Conservation (phyloP, 2,888 invertebrate species). For the Eilema griseolum region DNA sequence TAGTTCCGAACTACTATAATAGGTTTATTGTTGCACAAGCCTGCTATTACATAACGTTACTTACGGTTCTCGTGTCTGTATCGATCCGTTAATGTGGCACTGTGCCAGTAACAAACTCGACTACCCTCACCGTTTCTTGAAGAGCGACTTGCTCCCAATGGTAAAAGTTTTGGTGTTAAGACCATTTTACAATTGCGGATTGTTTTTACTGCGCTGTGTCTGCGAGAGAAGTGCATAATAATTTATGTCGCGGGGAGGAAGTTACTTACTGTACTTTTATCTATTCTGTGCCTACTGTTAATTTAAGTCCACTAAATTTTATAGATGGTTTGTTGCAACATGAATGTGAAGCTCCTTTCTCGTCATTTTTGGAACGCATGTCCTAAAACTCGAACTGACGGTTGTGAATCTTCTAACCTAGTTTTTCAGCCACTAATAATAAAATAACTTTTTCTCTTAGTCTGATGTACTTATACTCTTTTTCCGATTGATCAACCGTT, state of each 20-base stretch:
- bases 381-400: background rate
- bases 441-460: background rate
- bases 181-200: slow-evolving; percentile 62
- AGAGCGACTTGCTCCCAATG: slow-evolving; percentile 62
- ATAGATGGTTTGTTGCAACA: background rate
- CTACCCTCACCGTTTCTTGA: slow-evolving; percentile 65
- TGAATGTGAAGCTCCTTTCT: background rate
- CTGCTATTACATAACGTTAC: slow-evolving; percentile 75
- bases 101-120: slow-evolving; percentile 78
- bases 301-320: background rate
- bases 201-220: slow-evolving; percentile 48
- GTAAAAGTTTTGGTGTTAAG: slow-evolving; percentile 66
- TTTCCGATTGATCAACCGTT: background rate
- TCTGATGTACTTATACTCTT: background rate
- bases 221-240: slow-evolving; percentile 35
- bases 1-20: slow-evolving; percentile 44
- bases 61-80: slow-evolving; percentile 64
- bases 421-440: background rate
- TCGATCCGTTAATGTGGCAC: slow-evolving; percentile 81
- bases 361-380: background rate
- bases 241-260: slow-evolving; percentile 24
- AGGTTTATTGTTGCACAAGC: slow-evolving; percentile 65
- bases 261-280: background rate
- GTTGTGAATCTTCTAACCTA: background rate
- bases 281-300: no score